phyloP scores from a whole-genome alignment of 2,797 vertebrate species.

The Oceanodroma leucorhoa region DNA sequence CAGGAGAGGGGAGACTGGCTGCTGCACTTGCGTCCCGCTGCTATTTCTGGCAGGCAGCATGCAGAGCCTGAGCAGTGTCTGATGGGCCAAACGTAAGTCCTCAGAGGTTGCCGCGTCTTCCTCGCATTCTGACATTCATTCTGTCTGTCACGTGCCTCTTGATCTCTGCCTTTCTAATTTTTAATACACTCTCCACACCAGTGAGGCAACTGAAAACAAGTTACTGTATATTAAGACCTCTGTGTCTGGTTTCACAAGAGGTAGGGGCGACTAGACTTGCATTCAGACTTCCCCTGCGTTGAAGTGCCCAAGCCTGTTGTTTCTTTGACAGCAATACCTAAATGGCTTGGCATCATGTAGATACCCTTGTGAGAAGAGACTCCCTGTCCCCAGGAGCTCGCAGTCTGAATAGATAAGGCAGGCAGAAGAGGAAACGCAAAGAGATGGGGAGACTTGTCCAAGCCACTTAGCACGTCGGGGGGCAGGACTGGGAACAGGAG shows the following conservation, averaged over 20 bases:
- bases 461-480: neutral
- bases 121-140: neutral
- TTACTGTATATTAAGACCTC: neutral
- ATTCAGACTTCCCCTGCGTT: neutral
- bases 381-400: neutral
- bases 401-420: neutral
- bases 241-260: neutral
- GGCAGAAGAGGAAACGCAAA: neutral
- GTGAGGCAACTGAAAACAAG: neutral
- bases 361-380: neutral
- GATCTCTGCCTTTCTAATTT: neutral
- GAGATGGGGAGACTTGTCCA: neutral
- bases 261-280: rapidly evolving
- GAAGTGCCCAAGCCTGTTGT: neutral
- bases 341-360: neutral
- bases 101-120: neutral
- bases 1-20: neutral
- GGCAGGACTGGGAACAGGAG: neutral
- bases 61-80: neutral
- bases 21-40: neutral
- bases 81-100: slow-evolving; percentile 4
- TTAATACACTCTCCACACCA: neutral
- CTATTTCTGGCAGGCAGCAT: neutral
- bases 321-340: neutral
- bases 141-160: neutral